Evolutionary conservation across 2,888 invertebrate genomes (phyloP).

Genomic region (Idaea straminata): DNA sequence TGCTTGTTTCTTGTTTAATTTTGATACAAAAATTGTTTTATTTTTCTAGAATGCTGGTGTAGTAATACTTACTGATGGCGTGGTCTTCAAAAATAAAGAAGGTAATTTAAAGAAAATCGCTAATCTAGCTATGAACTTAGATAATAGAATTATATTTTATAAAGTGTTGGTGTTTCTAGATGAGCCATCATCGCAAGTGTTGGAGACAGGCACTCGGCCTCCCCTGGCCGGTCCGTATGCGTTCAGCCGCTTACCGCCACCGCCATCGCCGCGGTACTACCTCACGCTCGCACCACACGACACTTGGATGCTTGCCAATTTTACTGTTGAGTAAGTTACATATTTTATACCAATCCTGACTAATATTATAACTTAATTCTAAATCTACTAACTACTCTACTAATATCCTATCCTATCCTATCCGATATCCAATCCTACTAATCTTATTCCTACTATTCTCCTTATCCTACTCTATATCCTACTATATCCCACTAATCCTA

Average conservation of each 20-base stretch:
- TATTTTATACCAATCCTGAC: no score
- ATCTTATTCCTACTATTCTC: no score
- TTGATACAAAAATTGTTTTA: not conserved
- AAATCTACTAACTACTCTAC: no score
- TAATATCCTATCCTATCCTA: no score
- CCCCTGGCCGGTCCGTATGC: conserved; percentile 94
- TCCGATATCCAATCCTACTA: no score
- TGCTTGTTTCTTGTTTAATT: no score
- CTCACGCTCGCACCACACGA: conserved; percentile 85
- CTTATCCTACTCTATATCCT: no score
- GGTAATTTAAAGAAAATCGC: conserved; percentile 68
- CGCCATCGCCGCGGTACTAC: conserved; percentile 89
- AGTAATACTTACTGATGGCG: conserved; percentile 87
- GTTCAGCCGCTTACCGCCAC: conserved; percentile 91
- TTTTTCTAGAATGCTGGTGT: conserved; percentile 86
- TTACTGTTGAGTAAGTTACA: conserved; percentile 84
- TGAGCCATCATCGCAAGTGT: conserved; percentile 27
- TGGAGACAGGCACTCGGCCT: conserved; percentile 84
- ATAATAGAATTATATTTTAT: no score
- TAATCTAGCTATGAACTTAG: not conserved
- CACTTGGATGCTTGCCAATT: conserved; percentile 92
- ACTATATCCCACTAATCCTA: no score
- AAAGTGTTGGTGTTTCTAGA: conserved; percentile 12
- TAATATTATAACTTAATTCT: no score
- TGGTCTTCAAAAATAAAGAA: conserved; percentile 80